phyloP scores from a whole-genome alignment of 2,113 vertebrate species.

The Okapia johnstoni region DNA sequence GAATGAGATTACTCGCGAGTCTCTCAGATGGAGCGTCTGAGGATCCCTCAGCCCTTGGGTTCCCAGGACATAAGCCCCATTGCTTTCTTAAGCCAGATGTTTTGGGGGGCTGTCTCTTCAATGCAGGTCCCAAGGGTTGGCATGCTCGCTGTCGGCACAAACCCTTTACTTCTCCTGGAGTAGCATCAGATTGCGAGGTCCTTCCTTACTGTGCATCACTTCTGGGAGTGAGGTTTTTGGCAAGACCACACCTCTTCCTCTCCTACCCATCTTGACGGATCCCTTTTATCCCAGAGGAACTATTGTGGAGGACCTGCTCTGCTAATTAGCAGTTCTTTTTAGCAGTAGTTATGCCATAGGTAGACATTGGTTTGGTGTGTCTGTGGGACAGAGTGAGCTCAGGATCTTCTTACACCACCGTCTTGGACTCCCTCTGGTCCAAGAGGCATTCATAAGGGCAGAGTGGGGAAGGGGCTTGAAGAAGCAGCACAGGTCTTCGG shows the following conservation, averaged over 20 bases:
- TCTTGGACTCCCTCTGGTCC: not conserved
- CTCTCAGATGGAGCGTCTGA: not conserved
- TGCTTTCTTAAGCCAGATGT: not conserved
- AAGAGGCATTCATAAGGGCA: not conserved
- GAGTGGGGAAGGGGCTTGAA: not conserved
- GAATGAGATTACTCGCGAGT: fast-evolving
- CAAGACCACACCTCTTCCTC: not conserved
- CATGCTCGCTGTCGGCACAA: fast-evolving
- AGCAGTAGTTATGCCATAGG: not conserved
- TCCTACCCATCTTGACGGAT: not conserved
- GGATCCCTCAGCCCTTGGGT: not conserved
- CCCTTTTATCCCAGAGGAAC: not conserved
- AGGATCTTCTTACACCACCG: not conserved
- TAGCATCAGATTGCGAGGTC: not conserved
- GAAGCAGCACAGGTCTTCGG: not conserved
- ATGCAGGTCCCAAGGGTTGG: not conserved
- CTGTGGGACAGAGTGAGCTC: not conserved
- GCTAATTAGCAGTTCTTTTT: not conserved
- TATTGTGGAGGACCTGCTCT: not conserved
- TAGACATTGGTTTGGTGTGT: not conserved
- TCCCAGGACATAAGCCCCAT: not conserved
- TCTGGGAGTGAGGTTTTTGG: not conserved
- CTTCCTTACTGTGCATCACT: not conserved
- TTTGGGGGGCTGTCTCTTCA: no score
- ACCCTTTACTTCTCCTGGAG: not conserved